Evolutionary conservation across 2,797 vertebrate genomes (phyloP).

Genomic region (Anolis apletophallus): DNA sequence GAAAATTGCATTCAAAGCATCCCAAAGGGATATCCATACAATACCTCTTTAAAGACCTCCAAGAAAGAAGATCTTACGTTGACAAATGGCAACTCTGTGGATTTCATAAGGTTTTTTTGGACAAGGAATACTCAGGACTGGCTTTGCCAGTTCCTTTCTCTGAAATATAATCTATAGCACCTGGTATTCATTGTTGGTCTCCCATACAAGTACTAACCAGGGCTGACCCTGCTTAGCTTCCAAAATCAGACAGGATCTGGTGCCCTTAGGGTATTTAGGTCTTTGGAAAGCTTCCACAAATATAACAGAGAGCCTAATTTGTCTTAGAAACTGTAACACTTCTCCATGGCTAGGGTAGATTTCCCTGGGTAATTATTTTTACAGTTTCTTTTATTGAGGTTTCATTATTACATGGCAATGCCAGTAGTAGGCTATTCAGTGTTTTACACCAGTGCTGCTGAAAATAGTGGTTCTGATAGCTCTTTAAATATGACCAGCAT

Average conservation of each 20-base stretch:
- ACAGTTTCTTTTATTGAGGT: conserved; percentile 23
- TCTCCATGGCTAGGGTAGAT: neutral
- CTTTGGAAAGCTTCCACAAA: neutral
- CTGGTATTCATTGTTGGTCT: too few relatives aligned
- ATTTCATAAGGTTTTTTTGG: too few relatives aligned
- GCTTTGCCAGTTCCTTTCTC: too few relatives aligned
- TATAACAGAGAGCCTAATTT: neutral
- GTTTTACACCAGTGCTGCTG: neutral
- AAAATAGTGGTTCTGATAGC: neutral
- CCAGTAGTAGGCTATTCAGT: neutral
- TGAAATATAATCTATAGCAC: too few relatives aligned
- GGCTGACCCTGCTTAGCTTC: too few relatives aligned
- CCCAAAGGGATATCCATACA: too few relatives aligned
- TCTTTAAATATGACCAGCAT: neutral
- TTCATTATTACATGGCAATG: conserved; percentile 26
- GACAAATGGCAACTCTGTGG: too few relatives aligned
- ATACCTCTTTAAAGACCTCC: too few relatives aligned
- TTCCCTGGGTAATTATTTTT: neutral
- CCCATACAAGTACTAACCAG: too few relatives aligned
- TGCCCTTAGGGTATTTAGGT: neutral
- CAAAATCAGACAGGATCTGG: neutral
- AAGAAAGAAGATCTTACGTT: too few relatives aligned
- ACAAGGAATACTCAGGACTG: too few relatives aligned
- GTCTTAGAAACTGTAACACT: neutral
- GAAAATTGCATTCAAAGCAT: too few relatives aligned